These are phyloP conservation scores for Petrolisthes manimaculis DNA, from an alignment of 2,888 invertebrate species.

Conservation along the genomic window DNA sequence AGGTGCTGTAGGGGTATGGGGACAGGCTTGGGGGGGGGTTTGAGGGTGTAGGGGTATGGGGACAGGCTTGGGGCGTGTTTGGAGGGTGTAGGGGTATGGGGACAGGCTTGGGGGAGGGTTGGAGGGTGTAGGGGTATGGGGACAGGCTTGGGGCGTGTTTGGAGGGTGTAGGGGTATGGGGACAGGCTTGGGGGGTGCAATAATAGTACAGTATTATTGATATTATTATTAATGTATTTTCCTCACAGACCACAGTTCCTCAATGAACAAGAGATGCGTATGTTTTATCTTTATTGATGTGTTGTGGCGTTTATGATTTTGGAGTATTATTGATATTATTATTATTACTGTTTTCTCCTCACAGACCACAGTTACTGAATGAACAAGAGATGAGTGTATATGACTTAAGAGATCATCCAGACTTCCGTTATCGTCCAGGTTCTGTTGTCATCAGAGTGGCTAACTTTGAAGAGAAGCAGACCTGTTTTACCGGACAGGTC, in stretches of 20 bases:
- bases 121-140: too few species aligned
- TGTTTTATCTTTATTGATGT: constrained; percentile 91
- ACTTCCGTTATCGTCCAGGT: constrained; percentile 92
- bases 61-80: too few species aligned
- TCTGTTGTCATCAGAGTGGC: constrained; percentile 89
- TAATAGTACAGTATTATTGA: neutral
- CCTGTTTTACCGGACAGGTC: constrained; percentile 88
- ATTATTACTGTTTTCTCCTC: constrained; percentile 24
- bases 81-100: too few species aligned
- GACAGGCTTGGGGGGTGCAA: too few species aligned
- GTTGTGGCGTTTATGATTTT: neutral
- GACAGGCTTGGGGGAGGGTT: too few species aligned
- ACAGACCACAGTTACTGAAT: constrained; percentile 79
- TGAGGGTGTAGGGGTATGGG: too few species aligned
- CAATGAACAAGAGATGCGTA: constrained; percentile 86
- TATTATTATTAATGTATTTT: neutral
- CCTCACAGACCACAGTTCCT: constrained; percentile 77
- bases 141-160: too few species aligned
- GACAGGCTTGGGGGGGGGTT: too few species aligned
- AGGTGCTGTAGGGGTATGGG: too few species aligned
- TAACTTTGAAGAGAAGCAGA: constrained; percentile 69
- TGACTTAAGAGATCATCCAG: constrained; percentile 93
- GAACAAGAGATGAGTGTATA: constrained; percentile 92
- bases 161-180: too few species aligned
- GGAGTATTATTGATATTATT: neutral